A percentile compares a stretch with the other conserved stretches of the same genome.
These are phyloP conservation scores for Lycorma delicatula DNA, from an alignment of 1,140 invertebrate species.

Conservation along the genomic window DNA sequence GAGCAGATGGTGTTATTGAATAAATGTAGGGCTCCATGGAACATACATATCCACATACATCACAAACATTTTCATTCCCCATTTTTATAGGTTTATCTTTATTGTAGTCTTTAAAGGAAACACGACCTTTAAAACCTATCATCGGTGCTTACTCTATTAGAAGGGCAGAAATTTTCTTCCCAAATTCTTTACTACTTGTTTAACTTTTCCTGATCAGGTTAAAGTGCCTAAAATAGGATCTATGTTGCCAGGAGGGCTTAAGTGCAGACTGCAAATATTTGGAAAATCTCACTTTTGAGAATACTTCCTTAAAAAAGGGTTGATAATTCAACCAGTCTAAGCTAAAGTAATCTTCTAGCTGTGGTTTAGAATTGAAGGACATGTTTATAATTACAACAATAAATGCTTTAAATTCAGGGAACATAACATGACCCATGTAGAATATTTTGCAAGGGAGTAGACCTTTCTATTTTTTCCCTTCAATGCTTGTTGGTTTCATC, in stretches of 20 bases:
- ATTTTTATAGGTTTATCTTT: constrained; percentile 6
- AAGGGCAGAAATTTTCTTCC: constrained; percentile 6
- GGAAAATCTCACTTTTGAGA: constrained; percentile 6
- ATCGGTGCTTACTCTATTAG: constrained; percentile 1
- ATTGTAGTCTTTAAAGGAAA: constrained; percentile 13
- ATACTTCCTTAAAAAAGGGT: constrained; percentile 8
- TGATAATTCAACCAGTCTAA: constrained; percentile 4
- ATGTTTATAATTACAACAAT: constrained; percentile 13
- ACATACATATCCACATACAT: constrained; percentile 10
- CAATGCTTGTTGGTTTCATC: constrained; percentile 8
- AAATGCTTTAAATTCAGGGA: constrained; percentile 11
- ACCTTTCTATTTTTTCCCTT: background rate
- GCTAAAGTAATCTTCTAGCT: constrained; percentile 10
- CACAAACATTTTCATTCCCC: constrained; percentile 12
- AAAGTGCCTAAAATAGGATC: background rate
- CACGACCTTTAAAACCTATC: constrained; percentile 13
- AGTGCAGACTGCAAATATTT: constrained; percentile 5
- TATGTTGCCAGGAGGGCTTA: background rate
- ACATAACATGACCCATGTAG: background rate
- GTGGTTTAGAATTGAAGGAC: constrained; percentile 7
- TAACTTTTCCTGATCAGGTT: constrained; percentile 6
- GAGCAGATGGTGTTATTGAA: background rate
- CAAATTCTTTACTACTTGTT: constrained; percentile 3
- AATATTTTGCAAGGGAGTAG: constrained; percentile 5
- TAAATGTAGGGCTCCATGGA: constrained; percentile 9